Percentiles rank a stretch among this genome's conserved stretches.
phyloP scores from a whole-genome alignment of 1,140 invertebrate species.

The Pseudomyrmex dendroicus region DNA sequence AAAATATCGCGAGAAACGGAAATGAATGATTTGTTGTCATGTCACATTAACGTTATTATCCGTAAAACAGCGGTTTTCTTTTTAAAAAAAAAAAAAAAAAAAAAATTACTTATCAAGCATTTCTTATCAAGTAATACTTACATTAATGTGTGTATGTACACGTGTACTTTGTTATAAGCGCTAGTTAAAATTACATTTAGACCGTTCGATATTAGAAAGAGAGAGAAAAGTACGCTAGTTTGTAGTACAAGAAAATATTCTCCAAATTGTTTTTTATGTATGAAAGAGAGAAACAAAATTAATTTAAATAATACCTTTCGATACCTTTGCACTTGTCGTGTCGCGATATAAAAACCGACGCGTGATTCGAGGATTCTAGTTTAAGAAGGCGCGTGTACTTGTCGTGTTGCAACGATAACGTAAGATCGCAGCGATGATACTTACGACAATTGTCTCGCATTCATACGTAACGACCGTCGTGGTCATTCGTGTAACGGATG shows the following conservation, averaged over 20 bases:
- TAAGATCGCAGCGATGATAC: neutral
- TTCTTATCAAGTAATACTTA: no score
- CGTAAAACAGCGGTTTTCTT: neutral
- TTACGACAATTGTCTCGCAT: constrained; percentile 4
- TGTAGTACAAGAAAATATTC: neutral
- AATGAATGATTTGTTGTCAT: constrained; percentile 60
- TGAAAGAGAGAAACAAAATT: neutral
- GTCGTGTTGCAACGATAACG: neutral
- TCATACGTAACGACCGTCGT: neutral
- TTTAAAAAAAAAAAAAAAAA: neutral
- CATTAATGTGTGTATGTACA: no score
- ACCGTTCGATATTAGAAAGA: neutral
- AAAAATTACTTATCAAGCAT: no score
- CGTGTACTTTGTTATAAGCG: no score
- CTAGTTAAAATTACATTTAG: neutral
- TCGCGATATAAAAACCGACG: neutral
- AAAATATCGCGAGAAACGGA: constrained; percentile 4
- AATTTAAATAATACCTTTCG: constrained; percentile 25
- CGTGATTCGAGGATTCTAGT: neutral
- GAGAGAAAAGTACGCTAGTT: neutral
- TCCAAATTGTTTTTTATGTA: neutral
- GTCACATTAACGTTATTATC: neutral
- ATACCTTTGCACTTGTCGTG: constrained; percentile 14
- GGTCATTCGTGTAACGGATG: neutral
- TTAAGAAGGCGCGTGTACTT: neutral